Evolutionary conservation across 2,113 vertebrate species (phyloP), one percentile per base, ranked within the genome.

Genomic region (Andinoacara biseriatus): DNA sequence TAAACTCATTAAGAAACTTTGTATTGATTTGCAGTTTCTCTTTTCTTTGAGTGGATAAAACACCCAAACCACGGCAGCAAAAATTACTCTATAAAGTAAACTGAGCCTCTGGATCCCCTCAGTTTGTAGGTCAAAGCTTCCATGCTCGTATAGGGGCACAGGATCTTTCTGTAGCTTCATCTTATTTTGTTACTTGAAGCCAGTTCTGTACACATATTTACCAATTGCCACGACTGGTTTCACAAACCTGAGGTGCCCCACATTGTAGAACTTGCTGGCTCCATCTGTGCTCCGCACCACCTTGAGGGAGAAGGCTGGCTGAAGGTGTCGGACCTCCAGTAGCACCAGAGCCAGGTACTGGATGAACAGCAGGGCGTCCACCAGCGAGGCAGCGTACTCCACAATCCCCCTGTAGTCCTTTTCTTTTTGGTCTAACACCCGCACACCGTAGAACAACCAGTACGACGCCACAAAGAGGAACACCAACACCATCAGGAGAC

Each of bases 281-380:
- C 97, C 97, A 0, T 98, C 97, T 0, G 97, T 96, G 63, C 97
- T 97, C 74, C 97, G 95, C 15, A 97, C 97, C 11, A 98, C 97
- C 82, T 99, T 98, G 86, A 99, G 96, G 6, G 97, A 97, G 91
- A 98, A 99, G 83, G 97, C 97, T 0, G 97, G 97, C 95, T 97
- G 97, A 10, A 99, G 96, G 93, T 98, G 97, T 0, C 97, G 92
- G 22, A 99, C 94, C 94, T 99, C 97, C 83, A 99, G 94, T 72
- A 99, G 93, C 54, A 98, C 96, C 86, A 99, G 96, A 0, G 97
- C 98, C 93, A 98, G 82, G 91, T 98, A 98, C 93, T 99, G 97
- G 15, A 98, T 96, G 31, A 98, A 98, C 61, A 99, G 97, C 86
- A 99, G 93, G 0, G 98, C 97, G 1, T 98, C 97, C 91, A 98